These are phyloP conservation scores for Delia radicum DNA, from an alignment of 1,140 invertebrate genomes.

Conservation along the genomic window DNA sequence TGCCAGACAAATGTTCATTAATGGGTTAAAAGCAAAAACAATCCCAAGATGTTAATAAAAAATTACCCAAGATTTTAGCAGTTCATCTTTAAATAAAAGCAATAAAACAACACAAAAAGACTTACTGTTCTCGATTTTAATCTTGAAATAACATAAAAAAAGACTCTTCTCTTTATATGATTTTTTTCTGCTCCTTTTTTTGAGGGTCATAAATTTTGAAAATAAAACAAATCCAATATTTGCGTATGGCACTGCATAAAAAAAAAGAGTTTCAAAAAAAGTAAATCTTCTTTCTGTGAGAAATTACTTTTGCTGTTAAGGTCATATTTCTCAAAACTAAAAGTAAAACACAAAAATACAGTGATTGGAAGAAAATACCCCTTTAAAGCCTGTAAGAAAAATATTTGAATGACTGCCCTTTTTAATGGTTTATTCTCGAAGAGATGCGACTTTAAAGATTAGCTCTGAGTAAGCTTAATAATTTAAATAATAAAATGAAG, in stretches of 20 bases:
- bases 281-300: background rate
- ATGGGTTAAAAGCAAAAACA: too few relatives aligned
- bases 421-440: background rate
- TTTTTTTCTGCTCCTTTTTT: background rate
- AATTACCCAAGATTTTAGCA: background rate
- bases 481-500: background rate
- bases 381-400: background rate
- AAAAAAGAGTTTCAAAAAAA: background rate
- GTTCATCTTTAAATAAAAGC: background rate
- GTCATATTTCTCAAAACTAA: background rate
- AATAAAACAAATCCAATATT: background rate
- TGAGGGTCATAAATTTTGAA: background rate
- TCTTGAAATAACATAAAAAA: slow-evolving; percentile 3
- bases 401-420: background rate
- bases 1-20: too few relatives aligned
- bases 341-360: background rate
- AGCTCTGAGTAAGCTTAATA: background rate
- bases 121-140: slow-evolving; percentile 10
- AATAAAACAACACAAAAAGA: background rate
- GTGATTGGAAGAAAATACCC: background rate
- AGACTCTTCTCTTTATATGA: background rate
- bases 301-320: slow-evolving; percentile 2
- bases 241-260: slow-evolving; percentile 1
- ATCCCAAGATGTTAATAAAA: background rate
- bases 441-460: slow-evolving; percentile 18